Base-by-base conservation (phyloP, 2,797 vertebrate genomes). In the Hoplostethus atlanticus region DNA sequence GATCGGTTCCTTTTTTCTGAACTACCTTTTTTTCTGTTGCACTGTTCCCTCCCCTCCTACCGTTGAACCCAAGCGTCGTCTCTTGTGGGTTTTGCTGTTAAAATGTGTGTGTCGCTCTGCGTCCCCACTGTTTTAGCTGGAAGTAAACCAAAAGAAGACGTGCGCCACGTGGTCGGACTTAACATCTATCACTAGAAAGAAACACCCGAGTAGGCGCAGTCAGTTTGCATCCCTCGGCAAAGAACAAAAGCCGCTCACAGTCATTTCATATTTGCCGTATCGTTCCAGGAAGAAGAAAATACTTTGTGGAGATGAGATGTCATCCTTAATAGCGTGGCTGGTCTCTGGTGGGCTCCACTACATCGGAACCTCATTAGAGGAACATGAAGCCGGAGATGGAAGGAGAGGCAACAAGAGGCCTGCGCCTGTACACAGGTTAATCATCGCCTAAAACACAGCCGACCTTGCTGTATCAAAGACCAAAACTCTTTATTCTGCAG, bases 281-380 rank as follows among this genome's bases (percentile, higher is more conserved):
- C 31, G 71, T 64, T 75, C 66, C 67, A 73, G 59, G 53, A 63
- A 71, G 71, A 78, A 81, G 71, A 46, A 76, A 79, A 81, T 46
- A 30, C 15, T 68, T 50, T 48, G 53, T 60, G 21, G 15, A 73
- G 60, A 74, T 34, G n/a, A 60, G 58, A 72, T 71, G 40, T 71
- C 31, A 67, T 59, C 55, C 70, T 70, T 79, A 64, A 68, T 53
- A 64, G 60, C 30, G 17, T 34, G 17, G 17, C 44, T 44, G 34
- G 69, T 74, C 77, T 79, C 71, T 36, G 25, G 65, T 79, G 62
- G 58, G 62, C 79, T 64, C 58, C 44, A 64, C 77, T 81, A 71
- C 58, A 77, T 31, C 55, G 72, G 62, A 84, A 78, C 9, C 68
- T 84, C 83, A 85, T 87, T 87, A 81, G 68, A 66, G 67, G 54